Base-by-base conservation (phyloP, 2,797 vertebrate species). In the Gobionotothen gibberifrons region DNA sequence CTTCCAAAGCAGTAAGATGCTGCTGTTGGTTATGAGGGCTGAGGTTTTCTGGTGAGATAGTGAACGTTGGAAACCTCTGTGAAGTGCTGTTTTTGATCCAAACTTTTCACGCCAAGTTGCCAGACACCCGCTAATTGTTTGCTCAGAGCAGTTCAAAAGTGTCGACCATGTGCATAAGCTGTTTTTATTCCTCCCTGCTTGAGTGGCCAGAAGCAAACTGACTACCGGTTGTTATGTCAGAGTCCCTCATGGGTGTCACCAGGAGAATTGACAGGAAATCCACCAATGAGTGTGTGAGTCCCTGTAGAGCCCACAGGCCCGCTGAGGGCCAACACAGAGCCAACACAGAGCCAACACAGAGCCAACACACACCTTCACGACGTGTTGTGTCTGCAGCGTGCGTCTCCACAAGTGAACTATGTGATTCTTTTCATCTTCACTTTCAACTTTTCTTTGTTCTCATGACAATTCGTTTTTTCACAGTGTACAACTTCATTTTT, bases 221-320 rank as follows among this genome's bases (percentile, higher is more conserved):
- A 92, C 91, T 93, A 90, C 92, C 90, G 91, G 90, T 93, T 91
- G 92, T 94, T 93, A 91, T 92, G 89, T 94, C 91, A 93, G 91
- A 82, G 85, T 91, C 89, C 87, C 87, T 84, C 83, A 83, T 81
- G 83, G 82, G 87, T 90, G 87, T 89, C 88, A 87, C 90, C 91
- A 90, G 76, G 90, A 91, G 93, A 89, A 80, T 90, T 91, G 64
- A 93, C 93, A 94, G 93, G 93, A 94, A 94, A 93, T 83, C 87
- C 90, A 93, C 87, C 88, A 86, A 74, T 76, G 86, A 88, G 87
- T 87, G 85, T 87, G 88, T 88, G 73, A 63, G 84, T 94, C 91
- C 92, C 93, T 78, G 73, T 86, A 89, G 92, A 93, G 87, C 93
- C 93, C 92, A 86, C 84, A 87, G 90, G 81, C 89, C 69, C 10